Evolutionary conservation across 2,797 vertebrate genomes (phyloP), one percentile per base, ranked within the genome.

Genomic region (Borostomias antarcticus): DNA sequence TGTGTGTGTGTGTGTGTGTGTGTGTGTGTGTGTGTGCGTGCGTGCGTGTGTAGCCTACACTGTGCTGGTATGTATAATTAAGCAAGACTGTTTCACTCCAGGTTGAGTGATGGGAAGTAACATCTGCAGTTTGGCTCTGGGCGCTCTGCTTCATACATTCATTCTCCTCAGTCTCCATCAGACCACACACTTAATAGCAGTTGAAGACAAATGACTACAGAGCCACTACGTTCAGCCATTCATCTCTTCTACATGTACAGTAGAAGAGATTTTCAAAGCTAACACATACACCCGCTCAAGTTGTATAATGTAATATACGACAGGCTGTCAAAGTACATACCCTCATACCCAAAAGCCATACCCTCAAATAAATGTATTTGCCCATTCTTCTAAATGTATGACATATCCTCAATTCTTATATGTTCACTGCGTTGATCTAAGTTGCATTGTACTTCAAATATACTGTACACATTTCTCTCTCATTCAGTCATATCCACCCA

Each of bases 1-100:
- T 25, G 13, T 40, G 57, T 43, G 37, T 11, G n/a, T 45, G 21
- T 21, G 23, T 64, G 4, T 67, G 30, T 43, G 13, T 48, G 4
- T 60, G 61, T 67, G 40, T 47, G 21, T 23, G 53, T 50, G 43
- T 19, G 29, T 54, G 61, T 66, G 53, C 30, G 28, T 4, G 25
- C 29, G 30, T 4, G n/a, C 58, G 48, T 70, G 25, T 29, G 53
- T 4, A 4, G 15, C 40, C 15, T 40, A 35, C 65, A 58, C 72
- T 71, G 61, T 69, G 74, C 58, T 69, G 59, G 62, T 71, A 62
- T 77, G 73, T 76, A 76, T 80, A 75, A 77, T 80, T 84, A 78
- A 78, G 66, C 62, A 40, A 32, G 64, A 50, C 62, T 70, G 64
- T 78, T 66, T 69, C 53, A 58, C 67, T 75, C 37, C 45, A 54